Evolutionary conservation across 2,888 invertebrate species (phyloP), one percentile per base, ranked within the genome.

Genomic region (Eristalis tenax): DNA sequence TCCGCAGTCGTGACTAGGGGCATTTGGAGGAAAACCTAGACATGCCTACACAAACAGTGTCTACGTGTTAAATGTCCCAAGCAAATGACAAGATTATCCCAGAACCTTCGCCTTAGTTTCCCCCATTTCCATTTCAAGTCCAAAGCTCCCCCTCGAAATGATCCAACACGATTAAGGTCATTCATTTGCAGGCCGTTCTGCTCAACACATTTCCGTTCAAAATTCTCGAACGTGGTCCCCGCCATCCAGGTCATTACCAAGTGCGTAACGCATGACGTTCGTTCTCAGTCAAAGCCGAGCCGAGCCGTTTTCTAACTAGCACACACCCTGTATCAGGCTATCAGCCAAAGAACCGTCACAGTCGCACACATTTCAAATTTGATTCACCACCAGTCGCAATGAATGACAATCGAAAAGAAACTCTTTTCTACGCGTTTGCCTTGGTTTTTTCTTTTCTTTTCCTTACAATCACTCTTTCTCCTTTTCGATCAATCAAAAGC

Each of bases 381-480:
- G 28, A 56, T 32, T 50, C 28, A 56, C 13, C 26, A 69, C 28
- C 38, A 32, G 32, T 69, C 50, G 68, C 28, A 50, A 0, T 59
- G 70, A 70, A 70, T 70, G 70, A 70, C 70, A 70, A 70, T 50
- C 35, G 59, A 70, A 70, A 70, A 70, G 70, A 70, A 59, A 70
- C 57, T 70, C 28, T 59, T 35, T 38, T 22, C 15, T 35, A 22
- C n/a, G 57, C 10, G 59, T 57, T 70, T 57, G 18, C 18, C 32
- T 69, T 56, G 56, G 15, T 22, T 13, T 26, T 28, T 50, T 40
- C 5, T 3, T 32, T 18, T 28, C 2, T 43, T 6, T 50, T n/a
- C 13, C 18, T n/a, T n/a, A 1, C 50, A 0, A n/a, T 50, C 50
- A 4, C 5, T 18, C 18, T 18, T 8, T 18, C 50, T 50, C 50